Evolutionary conservation across 2,888 invertebrate genomes (phyloP), one percentile per base, ranked within the genome.

Genomic region (Zhuqinia jingwanae): DNA sequence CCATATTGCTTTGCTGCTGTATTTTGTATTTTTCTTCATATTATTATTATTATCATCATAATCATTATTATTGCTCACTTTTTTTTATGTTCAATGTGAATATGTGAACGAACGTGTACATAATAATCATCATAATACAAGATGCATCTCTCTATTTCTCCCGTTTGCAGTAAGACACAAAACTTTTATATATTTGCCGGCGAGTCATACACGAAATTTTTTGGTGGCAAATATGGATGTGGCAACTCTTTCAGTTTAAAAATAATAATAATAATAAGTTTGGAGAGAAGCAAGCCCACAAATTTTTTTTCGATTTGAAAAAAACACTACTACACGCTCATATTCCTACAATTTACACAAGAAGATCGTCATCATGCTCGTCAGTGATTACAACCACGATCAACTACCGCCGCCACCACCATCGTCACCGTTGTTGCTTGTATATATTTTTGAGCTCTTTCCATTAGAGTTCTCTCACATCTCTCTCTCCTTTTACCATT

Each of bases 1-100:
- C 56, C 30, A n/a, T n/a, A n/a, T n/a, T n/a, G n/a, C 42, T 47
- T 15, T 47, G 80, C 68, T 47, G 15, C 70, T 42, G n/a, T n/a
- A n/a, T n/a, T 58, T 22, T 50, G 73, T 60, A 58, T 58, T 80
- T 68, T 80, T 68, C 82, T 73, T 63, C 65, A 53, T 76, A 50
- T 81, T 30, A 65, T 73, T 45, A 47, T 53, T 58, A 83, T 81
- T 81, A 81, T 83, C 60, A 83, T 83, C 60, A 83, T 76, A 45
- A 50, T 79, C 50, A 83, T 81, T 73, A 81, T 75, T 65, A 76
- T 76, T 82, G 63, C 75, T 83, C 83, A 76, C 65, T 75, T 56
- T 36, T 75, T 56, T 36, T 75, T 17, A 56, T 75, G 75, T 25
- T 25, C 47, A 47, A 47, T 13, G n/a, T 25, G 45, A n/a, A 50